Base-by-base conservation (phyloP, 2,888 invertebrate genomes). In the Trichogramma dendrolimi region DNA sequence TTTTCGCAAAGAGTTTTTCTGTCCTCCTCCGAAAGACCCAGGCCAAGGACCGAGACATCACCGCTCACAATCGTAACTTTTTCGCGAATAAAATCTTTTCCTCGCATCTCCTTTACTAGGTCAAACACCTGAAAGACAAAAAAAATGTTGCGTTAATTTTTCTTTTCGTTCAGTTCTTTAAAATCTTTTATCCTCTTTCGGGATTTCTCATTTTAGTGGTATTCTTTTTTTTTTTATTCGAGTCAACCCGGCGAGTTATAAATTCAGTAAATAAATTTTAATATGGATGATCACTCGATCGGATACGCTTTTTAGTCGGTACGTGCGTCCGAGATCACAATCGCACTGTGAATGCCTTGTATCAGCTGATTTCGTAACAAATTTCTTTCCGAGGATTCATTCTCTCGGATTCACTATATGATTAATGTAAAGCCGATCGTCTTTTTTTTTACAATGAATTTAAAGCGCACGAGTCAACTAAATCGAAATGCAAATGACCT, bases 61-160 rank as follows among this genome's bases (percentile, higher is more conserved):
- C 93, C 93, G 5, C 81, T 78, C 5, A 96, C 84, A 5, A 91
- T 85, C 14, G 83, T 80, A 63, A 94, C 84, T 79, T 91, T 89
- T 64, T 84, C 82, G 52, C 88, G 75, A 1, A 90, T 80, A 1
- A 83, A 81, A 4, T 83, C 81, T 1, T 87, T 82, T 0, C 90
- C 91, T 10, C 86, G 83, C 68, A 84, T 73, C 46, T 82, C 79
- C 67, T 87, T 88, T 1, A 94, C 81, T 70, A 84, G 81, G 67
- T 91, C 90, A 77, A 91, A 94, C 0, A 94, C 80, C 94, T 93
- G 81, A 5, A 82, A 27, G 27, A 27, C 27, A 27, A 27, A 27
- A 27, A 27, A 27, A 27, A 27, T 27, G 27, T 27, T 27, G 27
- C 27, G 27, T 27, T 27, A 27, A 27, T 27, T 27, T 27, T 27